Percentiles rank a stretch among this genome's conserved stretches.
Conservation (phyloP, 2,797 vertebrate species). For the Squalus acanthias region DNA sequence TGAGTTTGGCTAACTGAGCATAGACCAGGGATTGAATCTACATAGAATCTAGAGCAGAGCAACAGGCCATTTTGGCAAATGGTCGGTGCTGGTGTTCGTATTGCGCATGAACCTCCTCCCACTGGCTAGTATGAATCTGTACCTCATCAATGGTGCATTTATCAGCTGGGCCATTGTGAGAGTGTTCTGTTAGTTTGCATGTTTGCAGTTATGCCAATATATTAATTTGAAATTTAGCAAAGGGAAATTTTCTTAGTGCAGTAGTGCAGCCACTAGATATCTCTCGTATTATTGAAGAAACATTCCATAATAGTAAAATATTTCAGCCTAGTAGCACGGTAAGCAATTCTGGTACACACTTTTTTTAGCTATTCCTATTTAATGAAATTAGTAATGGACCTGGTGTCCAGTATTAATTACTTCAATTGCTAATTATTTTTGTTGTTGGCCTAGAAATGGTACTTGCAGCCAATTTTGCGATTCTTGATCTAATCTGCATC, state of each 20-base stretch:
- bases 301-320: no score
- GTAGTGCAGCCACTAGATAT: no score
- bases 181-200: neutral
- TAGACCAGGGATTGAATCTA: neutral
- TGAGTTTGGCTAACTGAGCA: neutral
- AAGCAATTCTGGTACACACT: no score
- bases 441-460: neutral
- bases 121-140: neutral
- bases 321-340: no score
- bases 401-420: neutral
- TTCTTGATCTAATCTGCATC: neutral
- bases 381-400: neutral
- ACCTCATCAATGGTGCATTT: neutral
- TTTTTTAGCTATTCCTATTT: neutral
- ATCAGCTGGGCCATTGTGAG: neutral
- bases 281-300: no score
- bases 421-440: neutral
- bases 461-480: neutral
- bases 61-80: neutral
- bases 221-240: neutral
- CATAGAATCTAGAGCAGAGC: neutral
- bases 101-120: neutral
- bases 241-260: neutral
- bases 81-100: neutral
- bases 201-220: neutral